phyloP scores from a whole-genome alignment of 2,113 vertebrate species.

The human region DNA sequence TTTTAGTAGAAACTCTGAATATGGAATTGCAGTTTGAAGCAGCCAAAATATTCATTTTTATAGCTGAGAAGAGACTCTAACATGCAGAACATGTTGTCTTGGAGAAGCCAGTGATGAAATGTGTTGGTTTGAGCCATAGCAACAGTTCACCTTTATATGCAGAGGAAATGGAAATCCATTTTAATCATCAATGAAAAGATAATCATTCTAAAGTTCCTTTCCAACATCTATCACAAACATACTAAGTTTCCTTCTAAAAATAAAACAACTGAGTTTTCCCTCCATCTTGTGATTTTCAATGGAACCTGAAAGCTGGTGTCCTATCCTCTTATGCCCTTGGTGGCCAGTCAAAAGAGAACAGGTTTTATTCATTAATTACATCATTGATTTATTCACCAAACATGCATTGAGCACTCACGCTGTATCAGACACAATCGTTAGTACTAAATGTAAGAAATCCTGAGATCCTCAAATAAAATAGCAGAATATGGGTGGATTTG shows the following conservation, averaged over 20 bases:
- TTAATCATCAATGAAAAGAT: conserved; percentile 31
- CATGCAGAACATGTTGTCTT: background rate
- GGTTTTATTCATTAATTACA: background rate
- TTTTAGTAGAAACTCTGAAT: background rate
- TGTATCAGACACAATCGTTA: background rate
- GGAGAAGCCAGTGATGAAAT: background rate
- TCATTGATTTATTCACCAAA: background rate
- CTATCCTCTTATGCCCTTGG: background rate
- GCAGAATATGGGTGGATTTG: background rate
- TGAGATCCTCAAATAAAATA: background rate
- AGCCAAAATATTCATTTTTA: background rate
- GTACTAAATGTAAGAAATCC: background rate
- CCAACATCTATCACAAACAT: background rate
- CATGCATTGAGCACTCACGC: background rate
- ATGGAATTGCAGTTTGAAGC: background rate
- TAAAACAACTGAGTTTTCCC: background rate
- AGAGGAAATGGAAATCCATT: conserved; percentile 31
- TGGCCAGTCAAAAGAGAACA: background rate
- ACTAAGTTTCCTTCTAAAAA: background rate
- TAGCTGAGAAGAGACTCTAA: background rate
- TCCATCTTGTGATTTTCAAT: background rate
- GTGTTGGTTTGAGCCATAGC: background rate
- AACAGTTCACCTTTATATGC: background rate
- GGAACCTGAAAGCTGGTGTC: background rate
- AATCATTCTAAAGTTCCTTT: background rate